Conservation (phyloP, 2,888 invertebrate species). For the Dorcus hopei region DNA sequence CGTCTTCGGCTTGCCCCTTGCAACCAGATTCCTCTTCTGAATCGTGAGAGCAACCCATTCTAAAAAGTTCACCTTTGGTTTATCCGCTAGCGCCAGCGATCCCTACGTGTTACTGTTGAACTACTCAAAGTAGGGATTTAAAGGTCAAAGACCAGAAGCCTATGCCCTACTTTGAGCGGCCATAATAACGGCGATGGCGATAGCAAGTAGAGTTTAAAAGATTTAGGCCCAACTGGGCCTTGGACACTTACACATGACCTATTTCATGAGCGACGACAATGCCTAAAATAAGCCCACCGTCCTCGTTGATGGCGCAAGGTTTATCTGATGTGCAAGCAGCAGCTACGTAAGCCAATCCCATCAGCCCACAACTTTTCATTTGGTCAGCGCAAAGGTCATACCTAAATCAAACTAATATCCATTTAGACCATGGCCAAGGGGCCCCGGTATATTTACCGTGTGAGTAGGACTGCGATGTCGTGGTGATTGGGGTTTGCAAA, state of each 20-base stretch:
- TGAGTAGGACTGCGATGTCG: slow-evolving; percentile 59
- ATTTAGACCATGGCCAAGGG: background rate
- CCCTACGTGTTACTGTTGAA: too few species aligned
- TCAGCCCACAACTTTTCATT: slow-evolving; percentile 52
- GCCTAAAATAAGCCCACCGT: slow-evolving; percentile 62
- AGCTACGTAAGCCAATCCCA: slow-evolving; percentile 66
- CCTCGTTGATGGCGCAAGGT: slow-evolving; percentile 67
- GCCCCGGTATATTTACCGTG: slow-evolving; percentile 48
- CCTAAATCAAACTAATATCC: slow-evolving; percentile 35
- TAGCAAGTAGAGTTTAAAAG: too few species aligned
- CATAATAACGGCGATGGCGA: too few species aligned
- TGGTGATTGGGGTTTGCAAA: slow-evolving; percentile 58
- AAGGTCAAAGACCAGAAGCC: too few species aligned
- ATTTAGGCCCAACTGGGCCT: too few species aligned
- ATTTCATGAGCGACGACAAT: slow-evolving; percentile 66
- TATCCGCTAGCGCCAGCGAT: too few species aligned
- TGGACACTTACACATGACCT: slow-evolving; percentile 61
- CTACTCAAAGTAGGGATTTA: background rate
- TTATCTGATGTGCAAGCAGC: slow-evolving; percentile 61
- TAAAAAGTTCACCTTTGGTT: slow-evolving; percentile 23
- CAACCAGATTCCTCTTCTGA: slow-evolving; percentile 46
- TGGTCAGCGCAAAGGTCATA: slow-evolving; percentile 56
- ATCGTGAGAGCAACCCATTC: slow-evolving; percentile 51
- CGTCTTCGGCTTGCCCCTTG: slow-evolving; percentile 48
- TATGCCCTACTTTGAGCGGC: too few species aligned